Evolutionary conservation across 2,113 vertebrate species (phyloP).

Genomic region (Aphyosemion australe): DNA sequence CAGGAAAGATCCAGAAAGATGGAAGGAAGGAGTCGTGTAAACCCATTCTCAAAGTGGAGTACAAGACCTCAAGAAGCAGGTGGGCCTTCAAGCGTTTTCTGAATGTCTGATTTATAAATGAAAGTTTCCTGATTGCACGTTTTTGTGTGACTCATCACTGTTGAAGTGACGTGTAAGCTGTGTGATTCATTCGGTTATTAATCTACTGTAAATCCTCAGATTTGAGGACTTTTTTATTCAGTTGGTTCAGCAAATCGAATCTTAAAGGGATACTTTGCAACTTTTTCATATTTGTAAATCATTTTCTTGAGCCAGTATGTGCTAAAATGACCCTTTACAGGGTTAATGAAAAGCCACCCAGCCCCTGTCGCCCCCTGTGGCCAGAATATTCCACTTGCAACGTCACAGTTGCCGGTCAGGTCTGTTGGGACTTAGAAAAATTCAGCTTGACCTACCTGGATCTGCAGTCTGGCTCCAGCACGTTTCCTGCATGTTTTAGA

Average conservation of each 20-base stretch:
- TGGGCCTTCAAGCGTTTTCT: conserved; percentile 51
- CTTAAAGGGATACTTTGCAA: too few species aligned
- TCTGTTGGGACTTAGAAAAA: too few species aligned
- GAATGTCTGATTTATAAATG: not conserved
- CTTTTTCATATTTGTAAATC: too few species aligned
- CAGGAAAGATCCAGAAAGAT: conserved; percentile 93
- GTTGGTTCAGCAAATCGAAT: not conserved
- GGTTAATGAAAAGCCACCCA: too few species aligned
- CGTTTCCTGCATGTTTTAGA: too few species aligned
- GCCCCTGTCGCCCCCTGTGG: too few species aligned
- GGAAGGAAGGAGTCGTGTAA: conserved; percentile 97
- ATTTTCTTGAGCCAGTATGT: too few species aligned
- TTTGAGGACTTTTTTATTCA: not conserved
- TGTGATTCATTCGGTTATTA: not conserved
- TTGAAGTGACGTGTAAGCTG: not conserved
- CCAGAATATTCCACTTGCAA: too few species aligned
- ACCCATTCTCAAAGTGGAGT: conserved; percentile 98
- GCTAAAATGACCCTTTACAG: too few species aligned
- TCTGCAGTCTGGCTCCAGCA: too few species aligned
- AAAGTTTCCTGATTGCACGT: not conserved
- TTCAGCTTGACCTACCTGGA: too few species aligned
- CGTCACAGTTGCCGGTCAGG: too few species aligned
- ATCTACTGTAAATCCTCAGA: not conserved
- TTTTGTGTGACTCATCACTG: not conserved
- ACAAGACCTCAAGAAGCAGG: conserved; percentile 95